Evolutionary conservation across 2,888 invertebrate species (phyloP), one percentile per base, ranked within the genome.

Genomic region (Lamellibrachia satsuma): DNA sequence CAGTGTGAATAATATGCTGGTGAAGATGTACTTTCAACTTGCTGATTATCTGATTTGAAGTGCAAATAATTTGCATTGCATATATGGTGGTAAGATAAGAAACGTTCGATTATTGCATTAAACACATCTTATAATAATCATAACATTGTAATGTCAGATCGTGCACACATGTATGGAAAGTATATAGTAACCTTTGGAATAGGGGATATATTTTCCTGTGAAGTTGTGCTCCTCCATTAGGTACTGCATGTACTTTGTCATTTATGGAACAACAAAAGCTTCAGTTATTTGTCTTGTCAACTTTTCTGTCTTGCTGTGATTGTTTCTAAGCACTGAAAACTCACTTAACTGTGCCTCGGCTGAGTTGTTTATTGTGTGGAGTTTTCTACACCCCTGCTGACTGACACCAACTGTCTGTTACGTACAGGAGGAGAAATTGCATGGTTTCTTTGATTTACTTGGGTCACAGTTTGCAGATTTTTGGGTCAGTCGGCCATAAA

Each of bases 321-420:
- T 75, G 75, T 3, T 75, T 75, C 75, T 1, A n/a, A 22, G 75
- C 6, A 75, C 22, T 22, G 22, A 75, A 22, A 75, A 75, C 22
- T 75, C 11, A 75, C 75, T 75, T 75, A n/a, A 22, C 22, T 75
- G 75, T 75, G 75, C n/a, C 22, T 22, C 22, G 6, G n/a, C 22
- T 75, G 75, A 75, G 75, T 75, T 75, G 75, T 75, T 22, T 75
- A 75, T 75, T 75, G n/a, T 75, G n/a, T 75, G 75, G 75, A 75
- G 75, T 75, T 75, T 75, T 22, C n/a, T 22, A n/a, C 22, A 57
- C 15, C 15, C 75, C 75, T 39, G 39, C 75, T 15, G n/a, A 75
- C 75, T 22, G 22, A 22, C 22, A 75, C n/a, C n/a, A 6, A n/a
- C 22, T 22, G n/a, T 75, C 75, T 75, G 75, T 75, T 22, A 75